Evolutionary conservation across 1,140 invertebrate species (phyloP), one percentile per base, ranked within the genome.

Genomic region (Anthonomus grandis): DNA sequence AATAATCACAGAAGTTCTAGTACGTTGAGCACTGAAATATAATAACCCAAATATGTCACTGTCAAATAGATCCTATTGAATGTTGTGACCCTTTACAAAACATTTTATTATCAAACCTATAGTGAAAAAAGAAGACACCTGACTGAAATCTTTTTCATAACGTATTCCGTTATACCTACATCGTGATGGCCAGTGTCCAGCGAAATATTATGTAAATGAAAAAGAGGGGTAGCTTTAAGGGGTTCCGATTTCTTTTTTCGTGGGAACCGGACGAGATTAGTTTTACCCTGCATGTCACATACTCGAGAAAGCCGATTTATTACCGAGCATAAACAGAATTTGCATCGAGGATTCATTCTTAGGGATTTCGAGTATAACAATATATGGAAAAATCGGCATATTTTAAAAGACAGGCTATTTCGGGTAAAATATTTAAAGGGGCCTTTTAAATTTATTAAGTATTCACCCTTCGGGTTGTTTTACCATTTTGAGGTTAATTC

Each of bases 141-240:
- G 44, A 44, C 55, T 31, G 50, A 37, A 17, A 48, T 56, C 53
- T 57, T 49, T 57, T 57, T 42, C 55, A 57, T 57, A 57, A 50
- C 55, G 55, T 41, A n/a, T n/a, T n/a, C n/a, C n/a, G n/a, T n/a
- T n/a, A 56, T 57, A 57, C 55, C 55, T 57, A 57, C 55, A 50
- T 57, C 44, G 41, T 18, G 61, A 66, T 64, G 62, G 64, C 64
- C 62, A 66, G 59, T 66, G 64, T 64, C 64, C 64, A 64, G 47
- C 45, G 44, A 63, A 54, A 66, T 62, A 64, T 65, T 66, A 66
- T 66, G 64, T 64, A 66, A 66, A 66, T 66, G 61, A 57, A 23
- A 42, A 58, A 54, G 54, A 63, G 46, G 51, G 52, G 49, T 51
- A 39, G 39, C 17, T 54, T 47, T 55, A 55, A 62, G 59, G 62